Percentiles rank a stretch among this genome's conserved stretches.
These are phyloP conservation scores for Hyposoter didymator DNA, from an alignment of 2,888 invertebrate species.

Conservation along the genomic window DNA sequence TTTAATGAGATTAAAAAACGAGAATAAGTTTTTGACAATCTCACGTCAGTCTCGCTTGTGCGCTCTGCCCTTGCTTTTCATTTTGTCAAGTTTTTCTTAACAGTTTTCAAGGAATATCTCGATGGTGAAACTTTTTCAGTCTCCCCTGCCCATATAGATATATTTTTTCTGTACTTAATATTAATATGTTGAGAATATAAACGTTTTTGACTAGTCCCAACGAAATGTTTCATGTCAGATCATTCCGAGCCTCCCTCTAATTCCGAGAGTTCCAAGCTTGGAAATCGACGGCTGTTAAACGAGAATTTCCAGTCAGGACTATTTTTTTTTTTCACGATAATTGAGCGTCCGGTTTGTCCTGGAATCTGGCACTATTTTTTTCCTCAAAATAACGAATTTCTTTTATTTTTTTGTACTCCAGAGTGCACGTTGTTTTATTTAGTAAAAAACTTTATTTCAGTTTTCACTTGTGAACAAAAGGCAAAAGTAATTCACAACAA, in stretches of 20 bases:
- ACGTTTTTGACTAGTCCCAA: conserved; percentile 46
- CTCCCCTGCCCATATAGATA: conserved; percentile 31
- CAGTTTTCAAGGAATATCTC: conserved; percentile 32
- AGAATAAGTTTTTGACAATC: background rate
- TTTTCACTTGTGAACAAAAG: conserved; percentile 5
- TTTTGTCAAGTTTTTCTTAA: conserved; percentile 6
- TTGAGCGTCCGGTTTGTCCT: no score
- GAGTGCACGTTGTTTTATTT: conserved; percentile 32
- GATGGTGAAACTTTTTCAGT: conserved; percentile 26
- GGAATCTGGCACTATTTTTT: no score
- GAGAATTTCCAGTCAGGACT: background rate
- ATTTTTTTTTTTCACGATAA: no score
- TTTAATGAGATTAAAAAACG: background rate
- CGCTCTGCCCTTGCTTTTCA: conserved; percentile 11
- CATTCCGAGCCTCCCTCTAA: background rate
- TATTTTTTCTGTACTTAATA: conserved; percentile 59
- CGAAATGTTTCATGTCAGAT: background rate
- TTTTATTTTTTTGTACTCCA: background rate
- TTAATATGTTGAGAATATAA: conserved; percentile 55
- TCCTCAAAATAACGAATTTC: background rate
- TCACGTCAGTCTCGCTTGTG: background rate
- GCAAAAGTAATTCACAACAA: conserved; percentile 23
- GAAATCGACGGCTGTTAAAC: background rate
- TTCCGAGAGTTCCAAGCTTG: background rate
- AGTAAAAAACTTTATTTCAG: background rate